phyloP scores from a whole-genome alignment of 2,888 invertebrate genomes.

The Sinhomidia bicolor region DNA sequence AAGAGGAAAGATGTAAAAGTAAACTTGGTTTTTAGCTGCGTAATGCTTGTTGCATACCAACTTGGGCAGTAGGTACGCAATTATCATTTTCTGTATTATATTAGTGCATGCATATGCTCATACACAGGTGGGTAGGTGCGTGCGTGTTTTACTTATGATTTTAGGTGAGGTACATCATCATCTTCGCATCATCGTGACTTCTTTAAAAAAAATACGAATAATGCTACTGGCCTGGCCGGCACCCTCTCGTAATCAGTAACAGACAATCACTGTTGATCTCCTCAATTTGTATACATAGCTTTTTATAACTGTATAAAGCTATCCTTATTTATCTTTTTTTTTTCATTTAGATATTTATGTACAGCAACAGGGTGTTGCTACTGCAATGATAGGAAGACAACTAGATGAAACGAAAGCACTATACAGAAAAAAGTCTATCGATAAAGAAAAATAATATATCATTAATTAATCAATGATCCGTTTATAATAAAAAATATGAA shows the following conservation, averaged over 20 bases:
- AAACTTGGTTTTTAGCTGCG: conserved; percentile 56
- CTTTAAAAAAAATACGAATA: no score
- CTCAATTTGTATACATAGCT: no score
- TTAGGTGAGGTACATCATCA: no score
- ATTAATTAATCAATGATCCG: neutral
- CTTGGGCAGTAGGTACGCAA: no score
- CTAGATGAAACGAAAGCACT: no score
- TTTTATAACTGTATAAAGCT: no score
- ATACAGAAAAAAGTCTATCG: neutral
- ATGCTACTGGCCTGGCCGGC: no score
- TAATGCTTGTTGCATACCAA: conserved; percentile 4
- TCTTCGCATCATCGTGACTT: no score
- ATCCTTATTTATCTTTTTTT: no score
- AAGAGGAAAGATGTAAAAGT: conserved; percentile 63
- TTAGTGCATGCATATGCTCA: neutral
- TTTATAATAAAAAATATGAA: neutral
- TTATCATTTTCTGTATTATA: neutral
- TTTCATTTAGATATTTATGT: no score
- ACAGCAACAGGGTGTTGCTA: neutral
- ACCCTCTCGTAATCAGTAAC: no score
- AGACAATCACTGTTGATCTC: no score
- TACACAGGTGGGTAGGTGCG: neutral
- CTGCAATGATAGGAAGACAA: neutral
- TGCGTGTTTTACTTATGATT: neutral
- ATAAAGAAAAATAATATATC: neutral